Evolutionary conservation across 2,113 vertebrate genomes (phyloP), one percentile per base, ranked within the genome.

Genomic region (Lanius ludovicianus): DNA sequence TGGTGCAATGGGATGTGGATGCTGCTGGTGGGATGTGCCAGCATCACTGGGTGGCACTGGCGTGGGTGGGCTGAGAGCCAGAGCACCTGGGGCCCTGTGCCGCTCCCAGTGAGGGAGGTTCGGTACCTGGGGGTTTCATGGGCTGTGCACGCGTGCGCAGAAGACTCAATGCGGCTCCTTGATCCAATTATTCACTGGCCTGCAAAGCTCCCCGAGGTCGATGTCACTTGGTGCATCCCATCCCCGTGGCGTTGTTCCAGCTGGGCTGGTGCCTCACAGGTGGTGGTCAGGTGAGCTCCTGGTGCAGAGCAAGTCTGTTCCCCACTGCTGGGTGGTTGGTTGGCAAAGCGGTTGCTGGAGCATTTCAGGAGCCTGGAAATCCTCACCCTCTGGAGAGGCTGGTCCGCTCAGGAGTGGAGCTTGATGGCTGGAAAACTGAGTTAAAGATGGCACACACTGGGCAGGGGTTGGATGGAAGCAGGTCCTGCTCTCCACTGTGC

Each of bases 91-190:
- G 19, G 47, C 25, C 41, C 17, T 14, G 41, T 21, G 30, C 33
- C 0, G 0, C 25, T 18, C 49, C 42, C 2, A 0, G 15, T 35
- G 74, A 13, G 57, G 79, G 74, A 85, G 41, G 37, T 10, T 91
- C 0, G 0, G 55, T 50, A n/a, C 50, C 5, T 8, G 63, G 57
- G 50, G 63, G n/a, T 53, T 62, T 71, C 1, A 0, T 0, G 2
- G 68, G 55, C 47, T 42, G 11, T 0, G 2, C 37, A 10, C 3
- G 27, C 5, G 0, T 33, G 73, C 3, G 10, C 46, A 4, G 41
- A 17, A 41, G n/a, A 7, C 33, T 82, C 57, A 6, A 0, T 70
- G 82, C 6, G 1, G 75, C 35, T 93, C 24, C 73, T 91, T 21
- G 60, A 70, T 67, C 60, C 69, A 47, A 2, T 93, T 88, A 50